phyloP scores from a whole-genome alignment of 1,140 invertebrate species.

The Phymorhynchus buccinoides region DNA sequence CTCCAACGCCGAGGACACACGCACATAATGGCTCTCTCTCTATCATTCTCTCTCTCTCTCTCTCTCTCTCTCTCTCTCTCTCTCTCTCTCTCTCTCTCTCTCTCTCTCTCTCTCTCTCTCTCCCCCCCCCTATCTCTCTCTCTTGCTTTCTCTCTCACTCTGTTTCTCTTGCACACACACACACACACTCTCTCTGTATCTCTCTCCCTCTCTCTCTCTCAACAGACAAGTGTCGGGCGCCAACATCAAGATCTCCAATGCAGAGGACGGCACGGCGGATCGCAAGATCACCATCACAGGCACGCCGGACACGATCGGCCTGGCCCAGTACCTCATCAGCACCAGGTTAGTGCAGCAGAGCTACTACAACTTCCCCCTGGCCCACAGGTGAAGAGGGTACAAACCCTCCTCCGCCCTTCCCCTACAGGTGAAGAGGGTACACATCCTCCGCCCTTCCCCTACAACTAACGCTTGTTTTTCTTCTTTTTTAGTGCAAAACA shows the following conservation, averaged over 20 bases:
- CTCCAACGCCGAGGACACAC: slow-evolving; percentile 92
- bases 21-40: no score
- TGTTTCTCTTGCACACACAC: no score
- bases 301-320: slow-evolving; percentile 94
- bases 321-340: slow-evolving; percentile 98
- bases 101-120: background rate
- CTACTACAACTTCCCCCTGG: slow-evolving; percentile 46
- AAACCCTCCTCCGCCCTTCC: no score
- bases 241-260: slow-evolving; percentile 98
- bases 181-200: no score
- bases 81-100: background rate
- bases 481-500: no score
- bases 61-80: background rate
- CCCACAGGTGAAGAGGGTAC: slow-evolving; percentile 44
- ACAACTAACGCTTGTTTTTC: no score
- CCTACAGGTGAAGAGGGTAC: no score
- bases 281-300: slow-evolving; percentile 97
- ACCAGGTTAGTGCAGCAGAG: slow-evolving; percentile 78
- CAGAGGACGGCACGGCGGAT: slow-evolving; percentile 95
- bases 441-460: no score
- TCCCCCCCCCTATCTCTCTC: background rate
- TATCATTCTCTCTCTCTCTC: background rate
- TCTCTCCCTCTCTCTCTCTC: slow-evolving; percentile 16
- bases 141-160: no score
- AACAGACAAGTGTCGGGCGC: slow-evolving; percentile 94